Percentiles rank a stretch among this genome's conserved stretches.
Conservation (phyloP, 2,113 vertebrate genomes). For the Puma concolor region DNA sequence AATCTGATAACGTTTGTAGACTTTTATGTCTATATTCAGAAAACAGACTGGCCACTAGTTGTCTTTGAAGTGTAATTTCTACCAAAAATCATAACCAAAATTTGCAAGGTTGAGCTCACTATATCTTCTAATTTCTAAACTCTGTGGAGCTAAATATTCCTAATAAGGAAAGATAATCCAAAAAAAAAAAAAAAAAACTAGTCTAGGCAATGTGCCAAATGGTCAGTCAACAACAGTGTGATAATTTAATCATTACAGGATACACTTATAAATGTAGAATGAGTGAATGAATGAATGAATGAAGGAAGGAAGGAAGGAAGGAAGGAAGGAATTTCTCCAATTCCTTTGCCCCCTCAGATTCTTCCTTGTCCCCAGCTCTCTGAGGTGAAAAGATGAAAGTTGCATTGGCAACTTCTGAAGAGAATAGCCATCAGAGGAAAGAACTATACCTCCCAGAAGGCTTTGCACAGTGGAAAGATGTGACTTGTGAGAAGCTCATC, state of each 20-base stretch:
- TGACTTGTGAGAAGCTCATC: background rate
- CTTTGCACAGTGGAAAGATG: background rate
- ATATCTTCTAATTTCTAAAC: background rate
- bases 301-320: too few relatives aligned
- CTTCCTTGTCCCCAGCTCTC: background rate
- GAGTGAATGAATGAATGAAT: too few relatives aligned
- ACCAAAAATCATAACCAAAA: background rate
- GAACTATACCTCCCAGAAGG: background rate
- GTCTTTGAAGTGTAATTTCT: slow-evolving; percentile 6
- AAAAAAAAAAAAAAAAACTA: background rate
- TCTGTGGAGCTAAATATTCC: background rate
- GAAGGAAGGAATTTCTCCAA: background rate
- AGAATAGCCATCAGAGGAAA: background rate
- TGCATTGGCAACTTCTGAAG: background rate
- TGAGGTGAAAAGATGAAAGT: background rate
- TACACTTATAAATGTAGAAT: background rate
- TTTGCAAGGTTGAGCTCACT: background rate
- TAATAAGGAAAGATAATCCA: background rate
- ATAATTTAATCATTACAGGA: background rate
- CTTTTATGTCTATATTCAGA: background rate
- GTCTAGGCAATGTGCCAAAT: background rate
- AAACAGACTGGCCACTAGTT: background rate
- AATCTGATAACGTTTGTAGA: background rate
- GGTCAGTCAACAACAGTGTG: background rate
- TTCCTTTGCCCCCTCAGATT: background rate